phyloP scores from a whole-genome alignment of 2,888 invertebrate genomes.

The Halictus ligatus region DNA sequence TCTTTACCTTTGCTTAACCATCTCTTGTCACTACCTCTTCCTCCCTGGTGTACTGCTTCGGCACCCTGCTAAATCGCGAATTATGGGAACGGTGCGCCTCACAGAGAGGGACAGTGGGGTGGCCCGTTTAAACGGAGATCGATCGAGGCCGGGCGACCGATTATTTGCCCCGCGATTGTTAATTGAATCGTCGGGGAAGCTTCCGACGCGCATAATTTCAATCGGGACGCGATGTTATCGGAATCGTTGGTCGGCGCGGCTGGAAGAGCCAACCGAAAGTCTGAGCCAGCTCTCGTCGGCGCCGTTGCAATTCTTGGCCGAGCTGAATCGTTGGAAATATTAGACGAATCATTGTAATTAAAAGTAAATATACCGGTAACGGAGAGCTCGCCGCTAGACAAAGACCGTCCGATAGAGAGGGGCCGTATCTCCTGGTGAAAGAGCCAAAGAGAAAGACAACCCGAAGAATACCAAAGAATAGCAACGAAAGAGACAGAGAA shows the following conservation, averaged over 20 bases:
- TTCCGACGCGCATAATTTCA: conserved; percentile 30
- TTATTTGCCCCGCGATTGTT: conserved; percentile 41
- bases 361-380: conserved; percentile 44
- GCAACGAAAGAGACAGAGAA: not conserved
- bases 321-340: conserved; percentile 32
- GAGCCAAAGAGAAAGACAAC: not conserved
- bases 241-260: not conserved
- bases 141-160: not conserved
- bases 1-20: no score
- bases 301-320: conserved; percentile 18
- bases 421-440: not conserved
- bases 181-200: conserved; percentile 51
- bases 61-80: not conserved
- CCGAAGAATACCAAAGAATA: not conserved
- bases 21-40: no score
- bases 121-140: not conserved
- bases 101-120: not conserved
- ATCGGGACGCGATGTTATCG: conserved; percentile 31
- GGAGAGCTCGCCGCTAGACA: not conserved
- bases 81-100: not conserved
- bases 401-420: not conserved
- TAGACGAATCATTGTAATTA: conserved; percentile 54
- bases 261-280: conserved; percentile 15
- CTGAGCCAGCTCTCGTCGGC: not conserved
- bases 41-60: not conserved